Conservation (phyloP, 2,113 vertebrate species). For the Hylia prasina region DNA sequence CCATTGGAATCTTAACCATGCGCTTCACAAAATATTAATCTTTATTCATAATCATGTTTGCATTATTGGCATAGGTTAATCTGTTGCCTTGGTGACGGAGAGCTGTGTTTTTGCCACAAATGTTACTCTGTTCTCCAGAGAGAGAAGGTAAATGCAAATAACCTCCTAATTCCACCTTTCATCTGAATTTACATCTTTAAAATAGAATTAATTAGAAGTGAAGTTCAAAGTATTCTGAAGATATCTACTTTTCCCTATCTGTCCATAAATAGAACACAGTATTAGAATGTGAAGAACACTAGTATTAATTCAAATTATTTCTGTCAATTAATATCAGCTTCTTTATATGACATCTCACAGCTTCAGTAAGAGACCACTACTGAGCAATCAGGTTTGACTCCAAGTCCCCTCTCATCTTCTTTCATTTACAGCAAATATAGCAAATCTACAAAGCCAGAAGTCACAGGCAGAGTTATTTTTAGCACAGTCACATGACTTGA, state of each 20-base stretch:
- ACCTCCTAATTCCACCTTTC: neutral
- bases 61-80: neutral
- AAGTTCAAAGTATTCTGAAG: neutral
- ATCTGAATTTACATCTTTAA: neutral
- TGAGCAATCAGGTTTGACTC: neutral
- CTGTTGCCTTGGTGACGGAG: neutral
- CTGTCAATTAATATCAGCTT: neutral
- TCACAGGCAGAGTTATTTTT: constrained; percentile 35
- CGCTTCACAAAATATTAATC: neutral
- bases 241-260: neutral
- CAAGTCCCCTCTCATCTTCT: neutral
- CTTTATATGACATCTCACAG: neutral
- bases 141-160: neutral
- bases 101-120: neutral
- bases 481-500: constrained; percentile 15
- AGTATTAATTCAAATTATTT: neutral
- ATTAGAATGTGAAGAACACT: neutral
- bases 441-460: constrained; percentile 8
- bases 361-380: neutral
- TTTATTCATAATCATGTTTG: neutral
- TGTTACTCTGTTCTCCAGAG: neutral
- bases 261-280: neutral
- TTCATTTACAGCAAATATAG: neutral
- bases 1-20: neutral
- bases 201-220: neutral